Evolutionary conservation across 1,140 invertebrate species (phyloP).

Genomic region (Coptotermes formosanus): DNA sequence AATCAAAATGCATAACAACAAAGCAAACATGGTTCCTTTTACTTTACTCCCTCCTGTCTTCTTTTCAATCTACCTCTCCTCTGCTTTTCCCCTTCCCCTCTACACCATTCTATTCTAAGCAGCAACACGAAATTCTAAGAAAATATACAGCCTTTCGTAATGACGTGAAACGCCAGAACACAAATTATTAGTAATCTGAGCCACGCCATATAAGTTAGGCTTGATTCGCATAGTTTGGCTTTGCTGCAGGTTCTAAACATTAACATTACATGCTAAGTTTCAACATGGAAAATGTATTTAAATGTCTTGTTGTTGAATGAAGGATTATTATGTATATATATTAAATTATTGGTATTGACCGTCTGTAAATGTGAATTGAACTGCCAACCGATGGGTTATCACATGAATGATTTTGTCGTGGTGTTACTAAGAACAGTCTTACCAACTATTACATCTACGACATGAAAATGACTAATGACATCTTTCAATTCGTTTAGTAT

Average conservation of each 20-base stretch:
- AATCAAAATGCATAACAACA: slow-evolving; percentile 17
- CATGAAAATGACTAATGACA: no score
- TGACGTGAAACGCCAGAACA: not conserved
- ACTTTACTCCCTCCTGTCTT: not conserved
- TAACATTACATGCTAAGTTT: not conserved
- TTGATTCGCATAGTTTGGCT: not conserved
- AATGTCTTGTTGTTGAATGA: no score
- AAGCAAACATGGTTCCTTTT: not conserved
- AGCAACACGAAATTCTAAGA: slow-evolving; percentile 17
- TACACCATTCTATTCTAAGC: not conserved
- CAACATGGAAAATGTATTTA: not conserved
- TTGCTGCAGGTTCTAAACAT: not conserved
- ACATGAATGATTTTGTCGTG: not conserved
- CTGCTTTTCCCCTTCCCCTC: not conserved
- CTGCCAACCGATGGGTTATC: not conserved
- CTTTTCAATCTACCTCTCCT: not conserved
- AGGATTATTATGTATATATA: not conserved
- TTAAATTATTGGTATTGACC: not conserved
- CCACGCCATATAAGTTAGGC: not conserved
- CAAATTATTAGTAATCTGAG: not conserved
- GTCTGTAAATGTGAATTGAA: not conserved
- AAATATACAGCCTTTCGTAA: not conserved
- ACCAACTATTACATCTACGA: not conserved
- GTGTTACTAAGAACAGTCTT: not conserved
- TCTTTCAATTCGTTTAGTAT: no score